Evolutionary conservation across 2,797 vertebrate genomes (phyloP), one percentile per base, ranked within the genome.

Genomic region (Schizothorax lantsangensis): DNA sequence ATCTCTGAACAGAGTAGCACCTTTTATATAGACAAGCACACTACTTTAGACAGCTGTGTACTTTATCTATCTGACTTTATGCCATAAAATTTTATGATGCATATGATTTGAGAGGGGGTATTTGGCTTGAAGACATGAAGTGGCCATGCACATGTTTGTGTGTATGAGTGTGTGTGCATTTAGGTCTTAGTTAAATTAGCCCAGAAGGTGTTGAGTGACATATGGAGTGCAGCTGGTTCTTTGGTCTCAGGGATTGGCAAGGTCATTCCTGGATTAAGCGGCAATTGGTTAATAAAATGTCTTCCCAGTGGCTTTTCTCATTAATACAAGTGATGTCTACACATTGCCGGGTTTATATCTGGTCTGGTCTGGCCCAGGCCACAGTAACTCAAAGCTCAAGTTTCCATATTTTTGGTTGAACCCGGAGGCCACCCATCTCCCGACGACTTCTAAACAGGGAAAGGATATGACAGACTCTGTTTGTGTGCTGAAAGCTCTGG

Each of bases 131-230:
- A 94, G 93, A 92, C 82, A 75, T 94, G 92, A 94, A 92, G 91
- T 93, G 91, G 86, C 89, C 86, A 84, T 92, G 92, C 87, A 90
- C 85, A 90, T 84, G 45, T 88, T 91, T 59, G 91, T 90, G 90
- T 83, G 88, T 91, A 84, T 89, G 45, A 84, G 87, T 62, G 75
- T 82, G 72, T 71, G 85, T 3, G 49, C 26, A 57, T 69, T 79
- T 69, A 15, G 47, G 36, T 71, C 75, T 33, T 40, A 40, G 38
- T 19, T 26, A 43, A 72, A 75, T n/a, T 87, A 91, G 92, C 93
- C 90, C 92, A 90, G 90, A 90, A 94, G 93, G 92, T 93, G 93
- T 93, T 95, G 93, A 94, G 93, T 94, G 94, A 95, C 94, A 95
- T 94, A 94, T 92, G 89, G 91, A 91, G 88, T 92, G 91, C 91